Base-by-base conservation (phyloP, 2,888 invertebrate species). In the Eupelmus urozonus region DNA sequence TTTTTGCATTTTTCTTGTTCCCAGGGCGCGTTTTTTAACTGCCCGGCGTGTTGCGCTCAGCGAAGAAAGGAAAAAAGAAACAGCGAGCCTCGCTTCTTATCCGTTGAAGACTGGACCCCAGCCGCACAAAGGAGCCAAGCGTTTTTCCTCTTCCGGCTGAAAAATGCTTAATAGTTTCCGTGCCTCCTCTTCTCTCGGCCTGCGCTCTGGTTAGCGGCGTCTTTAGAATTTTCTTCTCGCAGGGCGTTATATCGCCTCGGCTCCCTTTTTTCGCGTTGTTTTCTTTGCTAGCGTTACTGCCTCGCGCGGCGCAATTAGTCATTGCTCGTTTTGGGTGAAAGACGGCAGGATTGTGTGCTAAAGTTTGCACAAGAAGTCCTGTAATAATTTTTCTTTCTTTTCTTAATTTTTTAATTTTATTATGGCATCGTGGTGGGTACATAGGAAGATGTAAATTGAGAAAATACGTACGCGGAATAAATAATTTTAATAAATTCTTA, bases 161-260 rank as follows among this genome's bases (percentile, higher is more conserved):
- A 84, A 83, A 85, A 85, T 84, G 79, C 81, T 82, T 83, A 83
- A 85, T 83, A 84, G 83, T 81, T 81, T 76, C 82, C 78, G 76
- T 62, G 62, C 67, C 79, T 69, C 79, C 66, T 79, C 80, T 69
- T 83, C 82, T 81, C 80, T 72, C 59, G 45, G 1, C 20, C 13
- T 27, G 27, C 29, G 42, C 29, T n/a, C n/a, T n/a, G 55, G 11
- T 42, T 29, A 9, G 13, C 20, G 23, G 13, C 70, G 65, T 70
- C 77, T 80, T 76, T 76, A 76, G 55, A 78, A 73, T 73, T 73
- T 69, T 72, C 60, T 60, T 63, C 45, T 53, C 27, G 18, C 34
- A 11, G 16, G 23, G 40, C 9, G 34, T 27, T 57, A 57, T 73
- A 70, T 60, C 29, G 29, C 45, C n/a, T 9, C 27, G 5, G 29